Conservation (phyloP, 2,113 vertebrate species). For the Ceyx cyanopectus region DNA sequence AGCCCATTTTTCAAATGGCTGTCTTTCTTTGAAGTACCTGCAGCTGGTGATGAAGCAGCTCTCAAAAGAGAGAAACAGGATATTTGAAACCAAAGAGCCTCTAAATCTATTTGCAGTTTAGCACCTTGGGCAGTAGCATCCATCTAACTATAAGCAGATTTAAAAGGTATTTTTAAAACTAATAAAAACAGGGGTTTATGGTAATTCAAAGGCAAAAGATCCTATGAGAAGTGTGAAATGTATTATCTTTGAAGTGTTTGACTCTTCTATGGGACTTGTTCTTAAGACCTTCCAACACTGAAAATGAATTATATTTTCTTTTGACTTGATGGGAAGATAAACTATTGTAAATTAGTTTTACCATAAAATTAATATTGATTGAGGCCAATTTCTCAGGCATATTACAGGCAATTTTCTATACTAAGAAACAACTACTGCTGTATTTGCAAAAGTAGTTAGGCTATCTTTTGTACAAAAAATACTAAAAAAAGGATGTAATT, state of each 20-base stretch:
- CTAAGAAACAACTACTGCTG: neutral
- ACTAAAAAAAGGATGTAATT: neutral
- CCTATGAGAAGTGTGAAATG: neutral
- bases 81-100: slow-evolving; percentile 42
- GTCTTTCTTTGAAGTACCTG: slow-evolving; percentile 55
- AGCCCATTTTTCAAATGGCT: slow-evolving; percentile 33
- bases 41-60: slow-evolving; percentile 42
- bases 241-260: neutral
- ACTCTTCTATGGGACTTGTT: neutral
- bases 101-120: neutral
- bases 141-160: neutral
- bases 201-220: neutral
- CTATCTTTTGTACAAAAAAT: neutral
- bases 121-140: neutral
- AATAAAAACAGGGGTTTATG: neutral
- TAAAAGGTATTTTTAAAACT: neutral
- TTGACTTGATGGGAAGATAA: neutral
- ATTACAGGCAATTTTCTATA: neutral
- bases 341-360: neutral
- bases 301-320: neutral
- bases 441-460: neutral
- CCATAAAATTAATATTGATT: neutral
- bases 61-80: slow-evolving; percentile 1
- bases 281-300: neutral
- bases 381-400: neutral